Evolutionary conservation across 2,888 invertebrate species (phyloP), one percentile per base, ranked within the genome.

Genomic region (Abrostola triplasia): DNA sequence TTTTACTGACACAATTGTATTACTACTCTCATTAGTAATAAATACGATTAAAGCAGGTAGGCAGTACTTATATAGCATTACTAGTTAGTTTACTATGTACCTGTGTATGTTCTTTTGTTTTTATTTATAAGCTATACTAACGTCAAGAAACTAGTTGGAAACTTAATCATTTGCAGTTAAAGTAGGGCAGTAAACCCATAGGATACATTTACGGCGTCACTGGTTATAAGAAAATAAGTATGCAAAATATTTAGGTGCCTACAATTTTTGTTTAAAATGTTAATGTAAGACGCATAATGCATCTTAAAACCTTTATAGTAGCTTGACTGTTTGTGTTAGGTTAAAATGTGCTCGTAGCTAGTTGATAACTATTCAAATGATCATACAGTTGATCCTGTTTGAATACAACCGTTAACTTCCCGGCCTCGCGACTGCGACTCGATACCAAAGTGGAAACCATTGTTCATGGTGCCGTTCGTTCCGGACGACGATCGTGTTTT

Each of bases 381-480:
- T 73, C 71, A 75, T 69, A 76, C 67, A 78, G 73, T 77, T 67
- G 68, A 72, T 78, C 78, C 79, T 82, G 78, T 78, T 78, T 76
- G 81, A 81, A 80, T 83, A 77, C 73, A 70, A 76, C 86, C 86
- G 87, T 86, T 87, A 84, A 80, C 83, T 87, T 87, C 88, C 87
- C 87, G 85, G 84, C 85, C 80, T 76, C 78, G 78, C 60, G 57
- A 61, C 64, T 73, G 59, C 62, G 70, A 47, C 44, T 47, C 44
- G 44, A 47, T 13, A 24, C 44, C 59, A 52, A 53, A 59, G 76
- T 74, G 67, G 73, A 69, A 53, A 73, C 76, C 74, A 80, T 86
- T 86, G 86, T 84, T 85, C 80, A 69, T 82, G 84, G 86, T 83
- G 44, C 80, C 83, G 81, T 80, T 82, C 80, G 81, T 80, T 84